Evolutionary conservation across 1,140 invertebrate genomes (phyloP).

Genomic region (Papilio glaucus): DNA sequence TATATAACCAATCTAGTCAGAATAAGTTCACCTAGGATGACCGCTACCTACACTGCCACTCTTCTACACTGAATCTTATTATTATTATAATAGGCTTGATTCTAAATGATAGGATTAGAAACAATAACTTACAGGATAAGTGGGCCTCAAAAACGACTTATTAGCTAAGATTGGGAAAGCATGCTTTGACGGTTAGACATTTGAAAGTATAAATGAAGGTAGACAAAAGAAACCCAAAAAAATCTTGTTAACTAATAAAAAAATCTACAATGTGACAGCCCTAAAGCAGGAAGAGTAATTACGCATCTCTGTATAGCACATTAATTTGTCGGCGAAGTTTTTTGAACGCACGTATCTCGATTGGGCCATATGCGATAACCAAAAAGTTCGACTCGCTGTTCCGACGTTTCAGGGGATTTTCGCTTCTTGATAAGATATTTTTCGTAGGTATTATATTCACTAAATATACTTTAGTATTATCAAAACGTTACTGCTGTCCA

Average conservation of each 20-base stretch:
- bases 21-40: no score
- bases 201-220: no score
- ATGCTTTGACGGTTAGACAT: no score
- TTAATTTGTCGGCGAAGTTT: slow-evolving; percentile 57
- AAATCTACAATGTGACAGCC: neutral
- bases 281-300: slow-evolving; percentile 43
- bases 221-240: no score
- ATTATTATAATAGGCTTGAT: no score
- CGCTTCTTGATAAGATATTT: slow-evolving; percentile 23
- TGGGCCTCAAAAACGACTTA: no score
- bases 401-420: slow-evolving; percentile 11
- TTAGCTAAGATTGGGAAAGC: no score
- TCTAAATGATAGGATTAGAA: no score
- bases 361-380: slow-evolving; percentile 45
- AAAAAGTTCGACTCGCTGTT: slow-evolving; percentile 20
- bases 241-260: neutral
- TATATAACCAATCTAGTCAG: no score
- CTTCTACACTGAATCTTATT: no score
- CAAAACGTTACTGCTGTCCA: neutral
- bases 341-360: slow-evolving; percentile 52
- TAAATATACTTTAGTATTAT: neutral
- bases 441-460: neutral
- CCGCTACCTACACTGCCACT: no score
- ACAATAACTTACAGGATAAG: no score
- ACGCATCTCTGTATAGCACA: slow-evolving; percentile 43